Percentiles rank a stretch among this genome's conserved stretches.
phyloP scores from a whole-genome alignment of 2,888 invertebrate genomes.

The Caradrina clavipalpis region DNA sequence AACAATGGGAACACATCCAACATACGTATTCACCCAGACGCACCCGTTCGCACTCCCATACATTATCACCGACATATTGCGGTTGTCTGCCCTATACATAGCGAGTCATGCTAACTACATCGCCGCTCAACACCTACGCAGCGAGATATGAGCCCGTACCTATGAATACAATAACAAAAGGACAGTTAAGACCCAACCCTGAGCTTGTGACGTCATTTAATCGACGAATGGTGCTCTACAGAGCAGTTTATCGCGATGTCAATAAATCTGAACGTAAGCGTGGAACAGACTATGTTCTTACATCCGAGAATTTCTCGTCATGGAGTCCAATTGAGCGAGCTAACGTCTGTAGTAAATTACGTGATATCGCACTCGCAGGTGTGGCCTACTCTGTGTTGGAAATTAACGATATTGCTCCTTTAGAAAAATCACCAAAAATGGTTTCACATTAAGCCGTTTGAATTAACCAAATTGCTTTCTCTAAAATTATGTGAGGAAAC shows the following conservation, averaged over 20 bases:
- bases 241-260: constrained; percentile 84
- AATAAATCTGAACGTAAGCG: constrained; percentile 82
- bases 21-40: constrained; percentile 28
- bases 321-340: constrained; percentile 66
- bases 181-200: constrained; percentile 72
- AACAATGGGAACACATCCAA: constrained; percentile 47
- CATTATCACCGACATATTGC: constrained; percentile 58
- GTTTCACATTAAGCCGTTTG: constrained; percentile 16
- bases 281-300: constrained; percentile 75
- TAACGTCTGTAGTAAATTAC: constrained; percentile 59
- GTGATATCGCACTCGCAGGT: constrained; percentile 52
- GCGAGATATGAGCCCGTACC: constrained; percentile 48
- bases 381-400: constrained; percentile 35
- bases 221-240: constrained; percentile 81
- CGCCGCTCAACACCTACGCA: constrained; percentile 31
- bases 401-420: constrained; percentile 39
- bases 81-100: constrained; percentile 38
- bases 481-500: neutral
- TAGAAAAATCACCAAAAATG: constrained; percentile 26
- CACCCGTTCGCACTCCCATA: constrained; percentile 46
- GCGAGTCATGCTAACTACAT: constrained; percentile 35
- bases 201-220: constrained; percentile 73
- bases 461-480: constrained; percentile 27
- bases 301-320: constrained; percentile 68
- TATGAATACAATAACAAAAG: constrained; percentile 70